Evolutionary conservation across 2,797 vertebrate genomes (phyloP).

Genomic region (Acestrorhynchus altus): DNA sequence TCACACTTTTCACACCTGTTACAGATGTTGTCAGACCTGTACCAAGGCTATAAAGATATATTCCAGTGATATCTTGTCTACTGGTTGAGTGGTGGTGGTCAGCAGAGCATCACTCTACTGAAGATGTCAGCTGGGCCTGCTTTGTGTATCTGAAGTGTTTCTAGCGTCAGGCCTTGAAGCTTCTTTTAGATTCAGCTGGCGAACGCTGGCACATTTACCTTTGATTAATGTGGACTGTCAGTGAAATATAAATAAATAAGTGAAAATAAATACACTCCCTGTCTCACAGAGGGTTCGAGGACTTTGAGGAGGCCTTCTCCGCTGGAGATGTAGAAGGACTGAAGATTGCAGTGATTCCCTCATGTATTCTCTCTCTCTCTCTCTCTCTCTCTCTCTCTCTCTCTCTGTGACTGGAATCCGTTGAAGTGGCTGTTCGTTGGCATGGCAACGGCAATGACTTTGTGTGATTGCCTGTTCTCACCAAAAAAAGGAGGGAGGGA

Average conservation of each 20-base stretch:
- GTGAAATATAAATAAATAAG: not conserved
- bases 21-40: too few relatives aligned
- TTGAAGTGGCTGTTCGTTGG: conserved; percentile 33
- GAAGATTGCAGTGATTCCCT: conserved; percentile 4
- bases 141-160: not conserved
- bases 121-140: too few relatives aligned
- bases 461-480: conserved; percentile 50
- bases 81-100: too few relatives aligned
- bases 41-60: too few relatives aligned
- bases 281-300: not conserved
- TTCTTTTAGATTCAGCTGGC: not conserved
- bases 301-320: not conserved
- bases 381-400: conserved; percentile 29
- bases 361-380: not conserved
- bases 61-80: too few relatives aligned
- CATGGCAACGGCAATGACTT: conserved; percentile 44
- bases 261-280: not conserved
- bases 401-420: conserved; percentile 35
- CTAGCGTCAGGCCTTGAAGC: too few relatives aligned
- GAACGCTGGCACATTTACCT: not conserved
- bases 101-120: too few relatives aligned
- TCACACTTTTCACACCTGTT: too few relatives aligned
- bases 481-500: not conserved
- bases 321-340: not conserved
- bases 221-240: not conserved